A percentile compares a stretch with the other conserved stretches of the same genome.
Conservation (phyloP, 2,113 vertebrate genomes). For the Thryonomys swinderianus region DNA sequence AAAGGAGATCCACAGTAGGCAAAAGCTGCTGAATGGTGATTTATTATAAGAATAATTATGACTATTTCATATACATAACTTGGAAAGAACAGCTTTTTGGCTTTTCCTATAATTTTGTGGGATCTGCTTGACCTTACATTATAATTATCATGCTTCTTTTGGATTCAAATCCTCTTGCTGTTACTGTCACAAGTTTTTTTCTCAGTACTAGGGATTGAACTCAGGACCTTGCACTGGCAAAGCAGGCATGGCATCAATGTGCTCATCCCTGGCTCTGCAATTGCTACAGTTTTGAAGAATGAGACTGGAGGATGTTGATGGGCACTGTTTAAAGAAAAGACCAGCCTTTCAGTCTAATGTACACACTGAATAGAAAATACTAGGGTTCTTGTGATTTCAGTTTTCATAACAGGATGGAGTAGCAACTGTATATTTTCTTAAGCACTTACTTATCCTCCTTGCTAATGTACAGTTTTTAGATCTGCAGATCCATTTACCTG, state of each 20-base stretch:
- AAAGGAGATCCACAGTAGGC: not conserved
- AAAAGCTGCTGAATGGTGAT: not conserved
- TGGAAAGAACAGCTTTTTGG: constrained; percentile 21
- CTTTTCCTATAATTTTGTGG: constrained; percentile 2
- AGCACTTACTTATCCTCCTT: not conserved
- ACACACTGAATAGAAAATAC: not conserved
- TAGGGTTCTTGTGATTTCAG: constrained; percentile 7
- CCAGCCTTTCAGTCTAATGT: not conserved
- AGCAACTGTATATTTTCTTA: not conserved
- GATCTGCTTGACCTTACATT: constrained; percentile 2
- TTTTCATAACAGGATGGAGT: not conserved
- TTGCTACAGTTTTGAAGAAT: constrained; percentile 1
- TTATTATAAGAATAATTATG: not conserved
- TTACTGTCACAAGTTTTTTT: not conserved
- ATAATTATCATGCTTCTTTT: not conserved
- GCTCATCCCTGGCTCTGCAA: not conserved
- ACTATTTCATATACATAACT: not conserved
- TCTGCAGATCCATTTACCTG: not conserved
- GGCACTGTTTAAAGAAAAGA: not conserved
- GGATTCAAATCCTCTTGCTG: not conserved
- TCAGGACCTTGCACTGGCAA: no score
- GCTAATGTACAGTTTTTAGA: not conserved
- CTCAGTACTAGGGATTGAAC: no score
- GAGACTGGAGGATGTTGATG: not conserved
- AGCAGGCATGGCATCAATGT: no score